Evolutionary conservation across 2,797 vertebrate genomes (phyloP).

Genomic region (Melanogrammus aeglefinus): DNA sequence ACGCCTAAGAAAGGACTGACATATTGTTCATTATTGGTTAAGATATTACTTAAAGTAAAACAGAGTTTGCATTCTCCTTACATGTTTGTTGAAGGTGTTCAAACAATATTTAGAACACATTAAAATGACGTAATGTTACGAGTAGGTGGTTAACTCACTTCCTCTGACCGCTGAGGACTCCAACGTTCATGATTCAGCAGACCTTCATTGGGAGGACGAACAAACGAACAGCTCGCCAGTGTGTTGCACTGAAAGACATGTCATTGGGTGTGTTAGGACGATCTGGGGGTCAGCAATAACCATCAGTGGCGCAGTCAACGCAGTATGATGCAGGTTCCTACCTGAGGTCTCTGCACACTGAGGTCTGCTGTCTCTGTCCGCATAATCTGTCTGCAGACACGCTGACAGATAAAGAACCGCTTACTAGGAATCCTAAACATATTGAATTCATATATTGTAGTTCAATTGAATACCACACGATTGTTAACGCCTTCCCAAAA

Average conservation of each 20-base stretch:
- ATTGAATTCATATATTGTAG: not conserved
- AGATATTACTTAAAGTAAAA: not conserved
- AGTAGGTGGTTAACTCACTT: not conserved
- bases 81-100: not conserved
- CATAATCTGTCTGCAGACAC: not conserved
- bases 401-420: not conserved
- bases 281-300: not conserved
- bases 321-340: not conserved
- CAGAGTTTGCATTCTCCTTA: not conserved
- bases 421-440: not conserved
- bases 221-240: not conserved
- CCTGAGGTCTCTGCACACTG: not conserved
- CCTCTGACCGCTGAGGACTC: not conserved
- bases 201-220: not conserved
- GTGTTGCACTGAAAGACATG: not conserved
- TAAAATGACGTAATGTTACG: not conserved
- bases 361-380: not conserved
- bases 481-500: not conserved
- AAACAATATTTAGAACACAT: not conserved
- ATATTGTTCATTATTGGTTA: conserved; percentile 6
- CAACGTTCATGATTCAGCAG: not conserved
- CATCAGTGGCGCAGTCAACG: not conserved
- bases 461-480: no score
- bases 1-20: conserved; percentile 36
- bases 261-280: not conserved